These are phyloP conservation scores for Acronicta psi DNA, from an alignment of 2,888 invertebrate genomes.

Conservation along the genomic window DNA sequence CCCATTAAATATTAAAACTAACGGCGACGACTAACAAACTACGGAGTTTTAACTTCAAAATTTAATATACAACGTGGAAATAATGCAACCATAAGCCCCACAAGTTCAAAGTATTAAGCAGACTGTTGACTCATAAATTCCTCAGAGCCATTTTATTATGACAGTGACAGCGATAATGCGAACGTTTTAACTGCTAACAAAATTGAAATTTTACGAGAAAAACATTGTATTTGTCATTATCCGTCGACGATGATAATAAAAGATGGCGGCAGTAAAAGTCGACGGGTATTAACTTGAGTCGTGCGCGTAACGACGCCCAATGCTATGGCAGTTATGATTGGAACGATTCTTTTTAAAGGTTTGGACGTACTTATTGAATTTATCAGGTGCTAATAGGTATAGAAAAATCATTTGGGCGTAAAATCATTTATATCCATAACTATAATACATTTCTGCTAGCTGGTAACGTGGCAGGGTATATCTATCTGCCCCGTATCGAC, in stretches of 20 bases:
- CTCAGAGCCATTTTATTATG: constrained; percentile 38
- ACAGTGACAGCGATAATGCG: constrained; percentile 48
- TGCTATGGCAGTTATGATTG: constrained; percentile 4
- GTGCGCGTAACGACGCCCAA: constrained; percentile 12
- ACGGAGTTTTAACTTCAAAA: no score
- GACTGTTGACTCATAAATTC: constrained; percentile 33
- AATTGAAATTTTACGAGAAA: constrained; percentile 49
- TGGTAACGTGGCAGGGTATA: no score
- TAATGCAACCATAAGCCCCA: neutral
- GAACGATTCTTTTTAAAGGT: constrained; percentile 1
- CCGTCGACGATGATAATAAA: constrained; percentile 39
- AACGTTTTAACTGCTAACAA: constrained; percentile 42
- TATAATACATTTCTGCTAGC: no score
- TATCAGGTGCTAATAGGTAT: neutral
- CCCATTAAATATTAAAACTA: no score
- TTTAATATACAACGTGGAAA: no score
- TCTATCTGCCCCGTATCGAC: no score
- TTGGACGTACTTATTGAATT: neutral
- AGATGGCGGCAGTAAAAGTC: constrained; percentile 47
- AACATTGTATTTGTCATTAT: constrained; percentile 54
- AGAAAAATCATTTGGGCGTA: neutral
- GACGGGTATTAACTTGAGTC: constrained; percentile 41
- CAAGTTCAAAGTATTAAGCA: constrained; percentile 15
- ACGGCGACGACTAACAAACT: no score
- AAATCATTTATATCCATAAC: no score